Base-by-base conservation (phyloP, 2,888 invertebrate species). In the Epistrophella euchroma region DNA sequence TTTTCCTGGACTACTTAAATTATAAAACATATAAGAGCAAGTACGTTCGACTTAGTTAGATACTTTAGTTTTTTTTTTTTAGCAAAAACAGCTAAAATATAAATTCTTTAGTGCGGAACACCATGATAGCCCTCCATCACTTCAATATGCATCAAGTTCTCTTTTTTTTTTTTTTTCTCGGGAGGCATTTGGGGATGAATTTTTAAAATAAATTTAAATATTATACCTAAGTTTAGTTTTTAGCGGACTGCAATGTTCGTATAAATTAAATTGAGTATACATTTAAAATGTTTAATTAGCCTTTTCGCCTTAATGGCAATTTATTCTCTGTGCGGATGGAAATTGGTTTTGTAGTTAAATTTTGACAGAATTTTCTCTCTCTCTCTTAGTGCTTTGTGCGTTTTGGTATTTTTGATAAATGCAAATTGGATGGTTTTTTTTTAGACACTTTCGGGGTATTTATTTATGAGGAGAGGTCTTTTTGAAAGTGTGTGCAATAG, bases 241-340 rank as follows among this genome's bases (percentile, higher is more conserved):
- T 25, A 50, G 37, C 58, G 47, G 64, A 37, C 55, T 56, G 11
- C 10, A 7, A 60, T 60, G 74, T 70, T 70, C 19, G 9, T 60
- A 15, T 32, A 60, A 72, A 82, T 82, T 66, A 71, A 77, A 77
- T 82, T 72, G 72, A 58, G 60, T 68, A 19, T 60, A 47, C 68
- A 78, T 77, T 72, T 72, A 78, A 78, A 74, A 78, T 70, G 78
- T 83, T 78, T 74, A 83, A 83, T 83, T 83, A 83, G 84, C 52
- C 84, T 43, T 56, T 76, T 80, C 80, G 71, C 66, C 72, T 45
- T 85, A 68, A 85, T 80, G 72, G 84, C 75, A 85, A 85, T 85
- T 85, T 58, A 70, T 55, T 50, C 22, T 60, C 28, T 50, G 22
- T 22, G 80, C 56, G 43, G 45, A 80, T 75, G 56, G 75, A 66